Evolutionary conservation across 92 coral and sea anemone species (phyloP).

Genomic region (Actinernus sp.): DNA sequence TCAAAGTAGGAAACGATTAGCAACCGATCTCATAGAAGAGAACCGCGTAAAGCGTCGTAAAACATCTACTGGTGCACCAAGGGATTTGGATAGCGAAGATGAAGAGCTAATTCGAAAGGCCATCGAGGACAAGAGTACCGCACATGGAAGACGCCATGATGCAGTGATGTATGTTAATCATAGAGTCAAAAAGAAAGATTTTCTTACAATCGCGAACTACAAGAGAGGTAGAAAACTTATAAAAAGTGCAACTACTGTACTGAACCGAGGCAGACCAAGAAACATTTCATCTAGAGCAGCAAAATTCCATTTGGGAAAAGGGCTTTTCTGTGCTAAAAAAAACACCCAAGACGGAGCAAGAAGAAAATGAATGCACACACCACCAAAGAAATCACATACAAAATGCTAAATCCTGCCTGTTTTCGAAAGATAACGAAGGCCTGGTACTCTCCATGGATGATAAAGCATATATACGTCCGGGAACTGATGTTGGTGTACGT

Average conservation of each 20-base stretch:
- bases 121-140: slow-evolving; percentile 44
- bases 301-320: slow-evolving; percentile 32
- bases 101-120: slow-evolving; percentile 41
- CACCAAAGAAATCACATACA: slow-evolving; percentile 44
- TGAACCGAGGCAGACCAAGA: slow-evolving; percentile 53
- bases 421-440: slow-evolving; percentile 13
- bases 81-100: slow-evolving; percentile 52
- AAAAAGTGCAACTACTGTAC: slow-evolving; percentile 50
- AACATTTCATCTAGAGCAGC: slow-evolving; percentile 31
- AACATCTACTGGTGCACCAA: slow-evolving; percentile 23
- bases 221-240: slow-evolving; percentile 32
- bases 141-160: slow-evolving; percentile 69
- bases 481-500: slow-evolving; percentile 36
- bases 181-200: slow-evolving; percentile 50
- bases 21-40: slow-evolving; percentile 40
- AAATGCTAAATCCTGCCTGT: slow-evolving; percentile 15
- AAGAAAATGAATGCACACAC: slow-evolving; percentile 30
- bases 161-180: slow-evolving; percentile 28
- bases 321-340: slow-evolving; percentile 59
- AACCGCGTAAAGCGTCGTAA: slow-evolving; percentile 50
- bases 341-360: slow-evolving; percentile 45
- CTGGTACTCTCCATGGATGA: slow-evolving; percentile 48
- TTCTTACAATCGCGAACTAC: slow-evolving; percentile 38
- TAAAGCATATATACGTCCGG: slow-evolving; percentile 61
- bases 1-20: slow-evolving; percentile 24